These are phyloP conservation scores for Steatocranus sp. DNA, from an alignment of 2,797 vertebrate genomes.

Conservation along the genomic window DNA sequence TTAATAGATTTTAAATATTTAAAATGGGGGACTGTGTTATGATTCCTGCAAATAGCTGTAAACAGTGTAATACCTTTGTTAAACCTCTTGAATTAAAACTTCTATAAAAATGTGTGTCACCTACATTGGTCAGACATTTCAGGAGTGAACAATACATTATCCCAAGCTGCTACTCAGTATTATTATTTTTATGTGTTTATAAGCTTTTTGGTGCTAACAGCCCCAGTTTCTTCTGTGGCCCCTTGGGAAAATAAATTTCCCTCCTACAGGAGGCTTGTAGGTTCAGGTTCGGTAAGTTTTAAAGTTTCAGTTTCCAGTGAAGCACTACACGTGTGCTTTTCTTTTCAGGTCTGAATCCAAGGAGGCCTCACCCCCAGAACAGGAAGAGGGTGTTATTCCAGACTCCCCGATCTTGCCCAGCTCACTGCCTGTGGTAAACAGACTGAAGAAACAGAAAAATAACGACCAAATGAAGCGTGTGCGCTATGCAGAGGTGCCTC, in stretches of 20 bases:
- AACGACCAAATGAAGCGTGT: constrained; percentile 55
- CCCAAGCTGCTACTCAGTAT: not conserved
- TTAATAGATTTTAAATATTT: not conserved
- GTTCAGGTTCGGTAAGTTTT: not conserved
- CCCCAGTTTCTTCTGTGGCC: not conserved
- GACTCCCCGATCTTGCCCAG: constrained; percentile 82
- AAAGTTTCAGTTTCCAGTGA: constrained; percentile 13
- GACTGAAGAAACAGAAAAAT: constrained; percentile 82
- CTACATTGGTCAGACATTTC: not conserved
- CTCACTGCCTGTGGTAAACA: constrained; percentile 78
- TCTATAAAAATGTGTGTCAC: not conserved
- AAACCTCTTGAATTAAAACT: not conserved
- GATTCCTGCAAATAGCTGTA: not conserved
- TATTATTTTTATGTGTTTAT: not conserved
- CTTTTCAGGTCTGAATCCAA: constrained; percentile 34
- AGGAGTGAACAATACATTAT: not conserved
- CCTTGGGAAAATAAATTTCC: not conserved
- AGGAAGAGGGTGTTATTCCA: constrained; percentile 86
- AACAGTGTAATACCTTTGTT: not conserved
- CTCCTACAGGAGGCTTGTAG: not conserved
- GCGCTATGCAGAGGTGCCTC: constrained; percentile 78
- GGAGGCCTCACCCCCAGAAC: constrained; percentile 55
- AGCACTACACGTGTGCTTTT: not conserved
- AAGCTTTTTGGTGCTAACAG: not conserved
- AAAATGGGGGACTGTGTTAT: rapidly evolving